Evolutionary conservation across 2,113 vertebrate species (phyloP).

Genomic region (Oreochromis tanganicae): DNA sequence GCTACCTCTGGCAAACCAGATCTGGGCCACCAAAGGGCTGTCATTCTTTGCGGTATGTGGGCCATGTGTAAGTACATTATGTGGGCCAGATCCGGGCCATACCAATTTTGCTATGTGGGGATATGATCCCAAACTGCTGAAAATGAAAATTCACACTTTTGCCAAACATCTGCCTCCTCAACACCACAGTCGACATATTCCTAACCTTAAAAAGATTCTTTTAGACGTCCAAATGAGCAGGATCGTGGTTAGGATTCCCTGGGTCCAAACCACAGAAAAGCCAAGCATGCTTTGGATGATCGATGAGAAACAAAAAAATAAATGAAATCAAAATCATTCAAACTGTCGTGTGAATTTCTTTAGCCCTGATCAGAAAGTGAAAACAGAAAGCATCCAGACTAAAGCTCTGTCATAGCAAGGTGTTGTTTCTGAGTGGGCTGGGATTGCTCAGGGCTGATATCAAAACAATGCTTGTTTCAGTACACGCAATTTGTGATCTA

Average conservation of each 20-base stretch:
- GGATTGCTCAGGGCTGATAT: background rate
- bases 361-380: background rate
- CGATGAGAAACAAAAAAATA: background rate
- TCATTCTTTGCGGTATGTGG: too few relatives aligned
- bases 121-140: background rate
- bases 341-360: background rate
- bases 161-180: background rate
- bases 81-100: too few relatives aligned
- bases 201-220: background rate
- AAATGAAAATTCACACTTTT: background rate
- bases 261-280: background rate
- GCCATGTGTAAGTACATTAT: too few relatives aligned
- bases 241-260: background rate
- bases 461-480: background rate
- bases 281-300: background rate
- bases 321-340: background rate
- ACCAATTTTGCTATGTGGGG: too few relatives aligned
- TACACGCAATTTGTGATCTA: background rate
- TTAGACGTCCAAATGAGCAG: background rate
- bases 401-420: background rate
- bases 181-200: background rate
- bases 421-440: background rate
- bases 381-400: background rate
- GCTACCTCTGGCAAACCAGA: too few relatives aligned
- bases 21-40: too few relatives aligned